Evolutionary conservation across 1,140 invertebrate species (phyloP).

Genomic region (Anadara kagoshimensis): DNA sequence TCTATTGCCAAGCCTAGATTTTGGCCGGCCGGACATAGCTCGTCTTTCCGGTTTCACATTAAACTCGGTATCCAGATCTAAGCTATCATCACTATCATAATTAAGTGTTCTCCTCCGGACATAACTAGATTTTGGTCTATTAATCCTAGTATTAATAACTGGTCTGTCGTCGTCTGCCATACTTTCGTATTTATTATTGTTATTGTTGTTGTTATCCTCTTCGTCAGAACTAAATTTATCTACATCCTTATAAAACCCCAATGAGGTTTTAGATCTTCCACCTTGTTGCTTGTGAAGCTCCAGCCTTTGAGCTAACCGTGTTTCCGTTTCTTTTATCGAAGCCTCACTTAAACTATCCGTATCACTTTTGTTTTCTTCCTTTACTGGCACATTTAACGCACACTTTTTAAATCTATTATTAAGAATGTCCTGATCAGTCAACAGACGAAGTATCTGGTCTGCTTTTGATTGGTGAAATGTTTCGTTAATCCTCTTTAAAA

Average conservation of each 20-base stretch:
- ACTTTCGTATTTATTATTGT: background rate
- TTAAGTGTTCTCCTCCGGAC: constrained; percentile 18
- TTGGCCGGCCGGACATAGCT: constrained; percentile 23
- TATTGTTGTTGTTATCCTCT: constrained; percentile 1
- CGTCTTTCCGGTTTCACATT: constrained; percentile 8
- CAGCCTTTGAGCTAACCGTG: constrained; percentile 22
- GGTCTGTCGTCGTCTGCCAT: constrained; percentile 24
- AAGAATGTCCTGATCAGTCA: constrained; percentile 49
- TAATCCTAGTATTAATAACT: constrained; percentile 37
- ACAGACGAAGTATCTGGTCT: constrained; percentile 47
- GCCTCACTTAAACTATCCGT: constrained; percentile 37
- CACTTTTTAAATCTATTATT: constrained; percentile 39
- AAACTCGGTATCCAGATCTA: constrained; percentile 11
- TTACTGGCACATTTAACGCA: constrained; percentile 5
- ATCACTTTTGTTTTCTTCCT: constrained; percentile 11
- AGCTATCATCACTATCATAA: constrained; percentile 17
- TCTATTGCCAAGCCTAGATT: constrained; percentile 31
- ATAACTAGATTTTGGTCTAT: constrained; percentile 41
- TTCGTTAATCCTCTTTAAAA: constrained; percentile 35
- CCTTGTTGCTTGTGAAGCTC: constrained; percentile 40
- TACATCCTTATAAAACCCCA: constrained; percentile 52
- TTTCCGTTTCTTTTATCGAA: constrained; percentile 40
- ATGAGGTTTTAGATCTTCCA: constrained; percentile 47
- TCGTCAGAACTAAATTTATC: constrained; percentile 36
- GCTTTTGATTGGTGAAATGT: constrained; percentile 45